A percentile compares a stretch with the other conserved stretches of the same genome.
Evolutionary conservation across 2,888 invertebrate species (phyloP).

Genomic region (Polia nebulosa): DNA sequence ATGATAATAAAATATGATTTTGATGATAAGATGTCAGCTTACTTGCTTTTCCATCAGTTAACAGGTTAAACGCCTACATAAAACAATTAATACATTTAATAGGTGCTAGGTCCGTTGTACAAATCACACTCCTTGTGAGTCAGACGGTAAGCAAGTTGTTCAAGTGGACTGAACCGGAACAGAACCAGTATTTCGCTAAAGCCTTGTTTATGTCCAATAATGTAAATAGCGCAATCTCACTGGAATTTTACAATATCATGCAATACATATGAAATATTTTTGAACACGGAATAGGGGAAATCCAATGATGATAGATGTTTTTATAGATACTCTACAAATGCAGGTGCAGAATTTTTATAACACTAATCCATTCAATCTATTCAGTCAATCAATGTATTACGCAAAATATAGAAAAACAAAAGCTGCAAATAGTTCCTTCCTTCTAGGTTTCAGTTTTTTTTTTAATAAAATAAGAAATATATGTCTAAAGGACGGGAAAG

Average conservation of each 20-base stretch:
- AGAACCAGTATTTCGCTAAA: conserved; percentile 46
- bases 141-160: conserved; percentile 17
- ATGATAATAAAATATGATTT: too few relatives aligned
- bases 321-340: conserved; percentile 1
- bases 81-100: background rate
- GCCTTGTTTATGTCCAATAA: conserved; percentile 39
- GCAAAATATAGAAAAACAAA: too few relatives aligned
- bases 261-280: conserved; percentile 33
- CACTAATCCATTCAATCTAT: too few relatives aligned
- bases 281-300: conserved; percentile 24
- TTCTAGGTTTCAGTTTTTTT: too few relatives aligned
- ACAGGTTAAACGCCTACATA: too few relatives aligned
- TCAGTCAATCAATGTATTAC: too few relatives aligned
- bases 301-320: conserved; percentile 6
- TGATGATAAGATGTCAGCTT: too few relatives aligned
- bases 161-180: conserved; percentile 37
- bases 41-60: too few relatives aligned
- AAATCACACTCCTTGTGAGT: conserved; percentile 18
- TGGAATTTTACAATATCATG: conserved; percentile 43
- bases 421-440: too few relatives aligned
- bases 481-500: too few relatives aligned
- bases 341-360: background rate
- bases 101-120: background rate
- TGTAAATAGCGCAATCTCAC: conserved; percentile 41
- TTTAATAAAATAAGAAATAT: too few relatives aligned